phyloP scores from a whole-genome alignment of 2,113 vertebrate species.

The Murina feae region DNA sequence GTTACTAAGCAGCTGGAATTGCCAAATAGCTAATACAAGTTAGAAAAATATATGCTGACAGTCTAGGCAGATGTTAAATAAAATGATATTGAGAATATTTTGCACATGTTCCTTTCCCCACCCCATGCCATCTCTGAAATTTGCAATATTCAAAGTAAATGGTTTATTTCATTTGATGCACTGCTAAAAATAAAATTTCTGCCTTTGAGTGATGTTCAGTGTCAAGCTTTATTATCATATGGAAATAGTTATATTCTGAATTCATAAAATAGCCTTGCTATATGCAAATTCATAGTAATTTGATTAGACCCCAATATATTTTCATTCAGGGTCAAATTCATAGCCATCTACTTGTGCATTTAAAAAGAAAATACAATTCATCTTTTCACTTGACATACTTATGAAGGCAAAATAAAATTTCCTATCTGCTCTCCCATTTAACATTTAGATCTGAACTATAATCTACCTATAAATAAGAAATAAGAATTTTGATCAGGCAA shows the following conservation, averaged over 20 bases:
- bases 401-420: slow-evolving; percentile 55
- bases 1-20: slow-evolving; percentile 22
- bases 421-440: slow-evolving; percentile 46
- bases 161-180: not conserved
- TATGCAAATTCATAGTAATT: slow-evolving; percentile 32
- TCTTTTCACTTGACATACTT: slow-evolving; percentile 42
- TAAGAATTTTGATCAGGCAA: slow-evolving; percentile 69
- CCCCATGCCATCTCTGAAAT: not conserved
- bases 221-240: not conserved
- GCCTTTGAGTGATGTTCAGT: slow-evolving; percentile 14
- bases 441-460: slow-evolving; percentile 65
- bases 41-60: slow-evolving; percentile 49
- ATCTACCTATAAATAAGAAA: slow-evolving; percentile 72
- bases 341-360: slow-evolving; percentile 30
- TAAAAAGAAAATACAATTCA: slow-evolving; percentile 36
- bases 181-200: slow-evolving; percentile 50
- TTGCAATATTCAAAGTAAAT: slow-evolving; percentile 16
- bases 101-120: not conserved
- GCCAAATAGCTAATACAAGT: slow-evolving; percentile 26
- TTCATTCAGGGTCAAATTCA: slow-evolving; percentile 33
- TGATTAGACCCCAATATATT: slow-evolving; percentile 40
- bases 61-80: slow-evolving; percentile 36
- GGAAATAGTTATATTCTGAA: slow-evolving; percentile 20
- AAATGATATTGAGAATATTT: slow-evolving; percentile 36
- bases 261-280: slow-evolving; percentile 17